phyloP scores from a whole-genome alignment of 1,140 invertebrate species.

The Apocrypta bakeri region DNA sequence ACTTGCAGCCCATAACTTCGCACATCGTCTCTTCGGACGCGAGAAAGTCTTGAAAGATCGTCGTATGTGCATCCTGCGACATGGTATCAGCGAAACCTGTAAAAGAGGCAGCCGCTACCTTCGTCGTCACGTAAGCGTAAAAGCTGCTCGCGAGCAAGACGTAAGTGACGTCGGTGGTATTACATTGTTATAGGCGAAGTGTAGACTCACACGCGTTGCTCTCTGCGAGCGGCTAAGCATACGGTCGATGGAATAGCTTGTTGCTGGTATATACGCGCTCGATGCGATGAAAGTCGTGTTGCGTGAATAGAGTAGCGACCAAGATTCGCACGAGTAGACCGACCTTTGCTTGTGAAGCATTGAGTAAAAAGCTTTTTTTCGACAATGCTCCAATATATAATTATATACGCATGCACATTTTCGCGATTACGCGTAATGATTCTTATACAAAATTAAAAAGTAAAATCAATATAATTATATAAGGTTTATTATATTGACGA shows the following conservation, averaged over 20 bases:
- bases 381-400: neutral
- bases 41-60: neutral
- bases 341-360: neutral
- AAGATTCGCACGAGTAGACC: neutral
- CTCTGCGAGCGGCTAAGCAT: neutral
- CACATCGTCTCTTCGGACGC: neutral
- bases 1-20: neutral
- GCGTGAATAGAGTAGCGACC: constrained; percentile 3
- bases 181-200: constrained; percentile 7
- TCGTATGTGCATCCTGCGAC: neutral
- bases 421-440: neutral
- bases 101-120: neutral
- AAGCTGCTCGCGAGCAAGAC: neutral
- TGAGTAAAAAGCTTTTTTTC: neutral
- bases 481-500: no score
- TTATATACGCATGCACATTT: neutral
- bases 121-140: neutral
- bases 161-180: neutral
- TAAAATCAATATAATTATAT: no score
- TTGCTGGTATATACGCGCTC: no score
- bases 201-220: constrained; percentile 16
- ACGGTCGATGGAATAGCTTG: constrained; percentile 7
- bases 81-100: neutral
- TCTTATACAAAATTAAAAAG: no score
- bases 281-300: neutral